These are phyloP conservation scores for Austrofundulus limnaeus DNA, from an alignment of 2,113 vertebrate genomes.

Conservation along the genomic window DNA sequence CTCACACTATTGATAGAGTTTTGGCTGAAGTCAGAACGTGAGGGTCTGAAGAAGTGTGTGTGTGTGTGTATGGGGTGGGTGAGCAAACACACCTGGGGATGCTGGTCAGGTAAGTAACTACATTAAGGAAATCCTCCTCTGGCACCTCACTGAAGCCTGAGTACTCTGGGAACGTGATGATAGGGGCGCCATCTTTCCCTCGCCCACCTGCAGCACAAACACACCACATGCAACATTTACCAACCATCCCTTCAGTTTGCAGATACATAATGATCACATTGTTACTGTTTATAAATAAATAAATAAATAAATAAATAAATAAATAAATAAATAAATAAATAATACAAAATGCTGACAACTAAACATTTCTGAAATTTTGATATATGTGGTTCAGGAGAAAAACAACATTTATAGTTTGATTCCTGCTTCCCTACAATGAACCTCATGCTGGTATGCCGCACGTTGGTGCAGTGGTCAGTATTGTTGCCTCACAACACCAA, in stretches of 20 bases:
- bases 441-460: too few relatives aligned
- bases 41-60: background rate
- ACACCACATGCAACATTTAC: background rate
- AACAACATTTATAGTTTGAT: too few relatives aligned
- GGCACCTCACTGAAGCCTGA: conserved; percentile 89
- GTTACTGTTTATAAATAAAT: too few relatives aligned
- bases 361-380: too few relatives aligned
- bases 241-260: background rate
- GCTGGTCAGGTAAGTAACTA: conserved; percentile 93
- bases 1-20: background rate
- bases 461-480: too few relatives aligned
- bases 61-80: too few relatives aligned
- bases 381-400: too few relatives aligned
- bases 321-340: too few relatives aligned
- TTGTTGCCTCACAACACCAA: too few relatives aligned
- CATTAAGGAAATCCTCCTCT: conserved; percentile 93
- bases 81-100: conserved; percentile 87
- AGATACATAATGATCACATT: background rate
- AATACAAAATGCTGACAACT: too few relatives aligned
- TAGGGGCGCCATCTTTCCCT: conserved; percentile 92
- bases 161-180: conserved; percentile 92
- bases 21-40: background rate
- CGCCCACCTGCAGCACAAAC: conserved; percentile 83
- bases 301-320: too few relatives aligned
- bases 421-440: too few relatives aligned